Evolutionary conservation across 2,113 vertebrate genomes (phyloP).

Genomic region (Chionis minor): DNA sequence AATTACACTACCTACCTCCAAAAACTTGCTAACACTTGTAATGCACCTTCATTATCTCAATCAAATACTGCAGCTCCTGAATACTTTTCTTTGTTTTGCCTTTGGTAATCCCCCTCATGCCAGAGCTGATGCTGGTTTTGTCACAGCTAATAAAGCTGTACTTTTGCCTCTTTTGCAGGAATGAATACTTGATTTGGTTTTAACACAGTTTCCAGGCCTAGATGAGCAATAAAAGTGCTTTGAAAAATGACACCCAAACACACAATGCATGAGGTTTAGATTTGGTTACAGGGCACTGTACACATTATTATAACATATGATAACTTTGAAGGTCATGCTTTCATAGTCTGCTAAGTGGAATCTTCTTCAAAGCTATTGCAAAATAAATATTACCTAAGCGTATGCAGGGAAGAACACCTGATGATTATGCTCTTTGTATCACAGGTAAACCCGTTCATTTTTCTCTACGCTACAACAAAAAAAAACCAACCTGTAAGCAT

Average conservation of each 20-base stretch:
- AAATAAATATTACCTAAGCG: not conserved
- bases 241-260: constrained; percentile 1
- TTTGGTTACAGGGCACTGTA: not conserved
- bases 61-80: not conserved
- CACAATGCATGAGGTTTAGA: not conserved
- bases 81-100: not conserved
- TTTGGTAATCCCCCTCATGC: not conserved
- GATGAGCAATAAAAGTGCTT: not conserved
- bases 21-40: not conserved
- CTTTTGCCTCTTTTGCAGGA: not conserved
- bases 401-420: not conserved
- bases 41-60: not conserved
- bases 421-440: not conserved
- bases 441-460: not conserved
- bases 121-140: not conserved
- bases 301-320: not conserved
- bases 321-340: not conserved
- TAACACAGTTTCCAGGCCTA: not conserved
- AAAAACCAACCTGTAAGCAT: not conserved
- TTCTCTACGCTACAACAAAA: not conserved
- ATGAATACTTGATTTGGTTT: constrained; percentile 7
- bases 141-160: not conserved
- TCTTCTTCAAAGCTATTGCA: not conserved
- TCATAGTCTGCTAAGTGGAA: not conserved
- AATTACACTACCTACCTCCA: not conserved